Evolutionary conservation across 2,888 invertebrate species (phyloP).

Genomic region (Drosophila tanythrix): DNA sequence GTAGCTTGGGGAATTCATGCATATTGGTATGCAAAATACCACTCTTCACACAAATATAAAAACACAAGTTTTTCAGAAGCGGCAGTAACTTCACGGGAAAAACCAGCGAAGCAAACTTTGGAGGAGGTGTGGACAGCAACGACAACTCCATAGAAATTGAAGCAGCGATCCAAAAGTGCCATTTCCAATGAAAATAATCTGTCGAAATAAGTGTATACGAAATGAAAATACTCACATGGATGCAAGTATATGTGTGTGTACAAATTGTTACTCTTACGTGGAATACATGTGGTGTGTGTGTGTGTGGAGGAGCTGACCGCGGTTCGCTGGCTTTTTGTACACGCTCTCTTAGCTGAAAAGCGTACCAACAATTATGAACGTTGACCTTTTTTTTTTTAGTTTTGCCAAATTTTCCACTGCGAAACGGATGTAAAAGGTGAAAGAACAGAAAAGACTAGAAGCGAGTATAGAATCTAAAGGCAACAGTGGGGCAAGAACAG

Average conservation of each 20-base stretch:
- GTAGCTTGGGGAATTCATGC: conserved; percentile 13
- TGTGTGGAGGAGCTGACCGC: conserved; percentile 14
- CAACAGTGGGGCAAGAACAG: conserved; percentile 18
- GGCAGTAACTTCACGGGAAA: conserved; percentile 27
- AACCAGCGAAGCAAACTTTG: conserved; percentile 37
- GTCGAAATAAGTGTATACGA: conserved; percentile 31
- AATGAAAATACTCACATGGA: background rate
- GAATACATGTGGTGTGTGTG: background rate
- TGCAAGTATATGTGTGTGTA: background rate
- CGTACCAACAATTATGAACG: conserved; percentile 68
- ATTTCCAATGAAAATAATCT: conserved; percentile 53
- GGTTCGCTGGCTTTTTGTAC: conserved; percentile 51
- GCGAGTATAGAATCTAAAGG: conserved; percentile 43
- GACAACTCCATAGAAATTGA: conserved; percentile 28
- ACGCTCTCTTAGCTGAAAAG: conserved; percentile 23
- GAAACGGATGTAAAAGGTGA: conserved; percentile 62
- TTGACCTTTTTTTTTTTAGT: conserved; percentile 61
- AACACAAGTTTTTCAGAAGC: conserved; percentile 34
- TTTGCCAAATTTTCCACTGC: conserved; percentile 63
- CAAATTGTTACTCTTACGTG: conserved; percentile 15
- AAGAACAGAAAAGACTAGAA: conserved; percentile 52
- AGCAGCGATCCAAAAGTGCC: conserved; percentile 40
- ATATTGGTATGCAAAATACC: conserved; percentile 50
- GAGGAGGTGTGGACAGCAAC: conserved; percentile 20
- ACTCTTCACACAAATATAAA: conserved; percentile 27